Base-by-base conservation (phyloP, 2,113 vertebrate species). In the Dipodomys ordii region DNA sequence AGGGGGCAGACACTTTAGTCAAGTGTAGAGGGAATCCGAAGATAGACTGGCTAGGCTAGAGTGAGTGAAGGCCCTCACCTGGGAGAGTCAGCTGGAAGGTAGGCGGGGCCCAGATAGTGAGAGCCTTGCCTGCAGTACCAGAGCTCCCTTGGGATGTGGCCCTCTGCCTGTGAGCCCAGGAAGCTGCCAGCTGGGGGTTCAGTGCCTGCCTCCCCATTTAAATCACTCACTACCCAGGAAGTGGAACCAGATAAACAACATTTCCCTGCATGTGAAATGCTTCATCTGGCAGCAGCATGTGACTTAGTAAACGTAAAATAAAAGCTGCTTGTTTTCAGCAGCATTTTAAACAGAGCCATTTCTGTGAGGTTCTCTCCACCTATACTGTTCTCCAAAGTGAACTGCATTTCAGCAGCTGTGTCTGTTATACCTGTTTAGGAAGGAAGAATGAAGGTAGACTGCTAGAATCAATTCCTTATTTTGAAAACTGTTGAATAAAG, bases 261-360 rank as follows among this genome's bases (percentile, higher is more conserved):
- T 13, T 57, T 12, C 20, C 49, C 53, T 65, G 67, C 7, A 6
- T 44, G 23, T 69, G 68, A 79, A 57, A 16, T 16, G 53, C 53
- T 57, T 13, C 12, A 57, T 13, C 0, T 4, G 15, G 15, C 53
- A 57, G 53, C 53, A 4, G 15, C 15, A 13, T 57, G 15, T 16
- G 53, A 13, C 16, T 16, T 0, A 67, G 23, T 25, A 19, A 86
- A 13, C 39, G 39, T 35, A 80, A 35, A 93, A 12, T 72, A 90
- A 79, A 73, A 77, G 39, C 30, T 78, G 74, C 15, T 62, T 67
- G 18, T 65, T 72, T 91, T 80, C 67, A 89, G 81, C 27, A 83
- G 13, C n/a, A 28, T 92, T 89, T 88, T 78, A 73, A 68, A 83
- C 22, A 84, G 69, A 92, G 46, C 72, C 32, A 62, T 18, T 79